A percentile compares a stretch with the other conserved stretches of the same genome.
These are phyloP conservation scores for Dendrocincla fuliginosa DNA, from an alignment of 2,797 vertebrate species.

Conservation along the genomic window DNA sequence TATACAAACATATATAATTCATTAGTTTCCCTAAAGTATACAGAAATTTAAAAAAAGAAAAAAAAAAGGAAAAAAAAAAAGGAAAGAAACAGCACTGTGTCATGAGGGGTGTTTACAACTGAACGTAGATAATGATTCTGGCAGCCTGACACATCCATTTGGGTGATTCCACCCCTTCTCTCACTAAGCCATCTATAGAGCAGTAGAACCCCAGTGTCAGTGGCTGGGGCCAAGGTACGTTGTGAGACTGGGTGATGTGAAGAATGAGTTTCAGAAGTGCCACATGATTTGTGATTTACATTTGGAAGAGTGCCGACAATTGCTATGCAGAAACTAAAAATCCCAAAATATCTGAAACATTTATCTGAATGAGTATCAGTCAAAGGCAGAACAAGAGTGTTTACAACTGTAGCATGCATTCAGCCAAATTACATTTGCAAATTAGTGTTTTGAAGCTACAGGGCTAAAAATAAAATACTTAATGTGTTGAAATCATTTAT, in stretches of 20 bases:
- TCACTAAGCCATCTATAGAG: no score
- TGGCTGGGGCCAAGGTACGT: neutral
- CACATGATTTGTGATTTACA: neutral
- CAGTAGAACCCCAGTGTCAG: neutral
- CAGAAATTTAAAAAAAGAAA: neutral
- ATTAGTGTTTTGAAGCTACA: conserved; percentile 47
- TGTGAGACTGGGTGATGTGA: neutral
- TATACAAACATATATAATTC: neutral
- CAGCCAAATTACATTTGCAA: conserved; percentile 38
- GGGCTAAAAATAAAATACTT: conserved; percentile 39
- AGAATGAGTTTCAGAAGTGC: neutral
- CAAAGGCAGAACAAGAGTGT: conserved; percentile 29
- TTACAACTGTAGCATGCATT: neutral
- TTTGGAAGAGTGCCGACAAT: neutral
- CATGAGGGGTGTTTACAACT: neutral
- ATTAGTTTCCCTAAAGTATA: neutral
- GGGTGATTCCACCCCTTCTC: neutral
- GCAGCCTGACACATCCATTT: neutral
- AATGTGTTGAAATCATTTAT: neutral
- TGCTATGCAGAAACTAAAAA: neutral
- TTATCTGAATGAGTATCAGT: neutral
- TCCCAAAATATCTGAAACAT: neutral
- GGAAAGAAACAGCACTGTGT: neutral
- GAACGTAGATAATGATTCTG: neutral
- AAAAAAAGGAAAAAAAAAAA: rapidly evolving